A percentile compares a stretch with the other conserved stretches of the same genome.
Evolutionary conservation across 2,113 vertebrate genomes (phyloP).

Genomic region (Cryptomyrus ogoouensis): DNA sequence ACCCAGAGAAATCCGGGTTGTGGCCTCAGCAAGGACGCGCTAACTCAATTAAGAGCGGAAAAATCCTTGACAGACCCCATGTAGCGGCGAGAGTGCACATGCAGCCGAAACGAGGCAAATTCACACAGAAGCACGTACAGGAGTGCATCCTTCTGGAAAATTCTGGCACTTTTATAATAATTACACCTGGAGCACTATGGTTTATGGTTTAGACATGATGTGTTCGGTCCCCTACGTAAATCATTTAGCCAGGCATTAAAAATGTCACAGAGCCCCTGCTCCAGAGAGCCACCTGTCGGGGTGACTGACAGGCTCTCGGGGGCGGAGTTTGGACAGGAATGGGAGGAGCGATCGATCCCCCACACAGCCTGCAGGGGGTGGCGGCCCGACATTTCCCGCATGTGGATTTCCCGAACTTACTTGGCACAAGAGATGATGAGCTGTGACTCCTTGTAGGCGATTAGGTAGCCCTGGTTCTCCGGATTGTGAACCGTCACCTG

Average conservation of each 20-base stretch:
- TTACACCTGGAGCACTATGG: neutral
- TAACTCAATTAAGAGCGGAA: neutral
- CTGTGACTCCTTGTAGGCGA: constrained; percentile 95
- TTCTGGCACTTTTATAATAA: neutral
- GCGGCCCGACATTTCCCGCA: neutral
- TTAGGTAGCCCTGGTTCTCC: constrained; percentile 95
- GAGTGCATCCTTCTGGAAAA: neutral
- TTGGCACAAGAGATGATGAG: constrained; percentile 91
- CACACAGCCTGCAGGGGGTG: neutral
- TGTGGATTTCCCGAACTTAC: constrained; percentile 60
- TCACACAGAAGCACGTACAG: neutral
- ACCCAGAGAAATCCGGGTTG: neutral
- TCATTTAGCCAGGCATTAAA: neutral
- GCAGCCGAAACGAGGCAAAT: neutral
- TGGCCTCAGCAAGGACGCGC: neutral
- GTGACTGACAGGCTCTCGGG: neutral
- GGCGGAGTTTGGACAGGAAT: neutral
- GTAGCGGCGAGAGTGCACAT: neutral
- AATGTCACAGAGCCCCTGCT: neutral
- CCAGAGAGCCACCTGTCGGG: neutral
- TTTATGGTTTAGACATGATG: neutral
- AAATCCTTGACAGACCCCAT: neutral
- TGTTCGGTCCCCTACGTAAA: neutral
- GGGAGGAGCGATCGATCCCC: neutral
- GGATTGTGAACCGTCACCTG: constrained; percentile 87